A percentile compares a stretch with the other conserved stretches of the same genome.
Conservation (phyloP, 2,113 vertebrate species). For the Etia nguti region DNA sequence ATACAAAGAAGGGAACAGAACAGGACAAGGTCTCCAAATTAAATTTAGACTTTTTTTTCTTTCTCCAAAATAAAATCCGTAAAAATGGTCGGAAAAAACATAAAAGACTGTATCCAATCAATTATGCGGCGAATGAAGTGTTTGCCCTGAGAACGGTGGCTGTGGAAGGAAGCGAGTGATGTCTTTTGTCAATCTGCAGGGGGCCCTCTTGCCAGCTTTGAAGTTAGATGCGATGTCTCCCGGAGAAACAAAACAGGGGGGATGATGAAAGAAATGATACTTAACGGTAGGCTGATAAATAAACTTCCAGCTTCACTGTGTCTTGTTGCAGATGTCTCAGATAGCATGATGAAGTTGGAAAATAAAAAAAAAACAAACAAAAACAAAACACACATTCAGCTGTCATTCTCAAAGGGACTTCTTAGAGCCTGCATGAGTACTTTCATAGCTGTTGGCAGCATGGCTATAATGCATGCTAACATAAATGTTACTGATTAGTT, state of each 20-base stretch:
- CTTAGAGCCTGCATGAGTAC: neutral
- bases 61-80: neutral
- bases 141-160: neutral
- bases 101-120: neutral
- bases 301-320: neutral
- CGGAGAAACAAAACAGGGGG: neutral
- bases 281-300: neutral
- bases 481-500: neutral
- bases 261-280: neutral
- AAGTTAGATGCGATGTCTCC: neutral
- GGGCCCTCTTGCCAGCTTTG: neutral
- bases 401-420: conserved; percentile 20
- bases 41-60: neutral
- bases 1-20: neutral
- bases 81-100: neutral
- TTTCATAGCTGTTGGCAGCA: neutral
- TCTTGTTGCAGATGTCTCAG: neutral
- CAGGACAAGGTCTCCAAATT: neutral
- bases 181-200: neutral
- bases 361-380: neutral
- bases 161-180: neutral
- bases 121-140: neutral
- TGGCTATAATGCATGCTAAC: neutral
- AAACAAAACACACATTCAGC: conserved; percentile 49
- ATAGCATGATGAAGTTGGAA: neutral